Conservation (phyloP, 2,888 invertebrate genomes). For the Trissoscelio sp. region DNA sequence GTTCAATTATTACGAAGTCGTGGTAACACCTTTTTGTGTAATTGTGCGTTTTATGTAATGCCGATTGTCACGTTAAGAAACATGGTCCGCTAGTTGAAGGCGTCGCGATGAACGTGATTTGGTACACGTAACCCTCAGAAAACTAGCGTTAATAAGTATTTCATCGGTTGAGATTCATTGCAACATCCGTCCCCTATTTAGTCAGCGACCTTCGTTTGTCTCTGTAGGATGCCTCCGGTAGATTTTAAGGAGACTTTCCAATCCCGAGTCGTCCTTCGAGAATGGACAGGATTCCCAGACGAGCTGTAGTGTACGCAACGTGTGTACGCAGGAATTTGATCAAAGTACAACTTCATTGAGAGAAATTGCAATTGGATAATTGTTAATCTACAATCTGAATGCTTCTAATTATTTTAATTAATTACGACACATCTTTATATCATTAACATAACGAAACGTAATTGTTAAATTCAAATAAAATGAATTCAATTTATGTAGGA, state of each 20-base stretch:
- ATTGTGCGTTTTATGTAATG: too few relatives aligned
- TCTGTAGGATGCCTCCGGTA: conserved; percentile 64
- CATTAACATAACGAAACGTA: too few relatives aligned
- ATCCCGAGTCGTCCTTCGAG: conserved; percentile 64
- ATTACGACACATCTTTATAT: too few relatives aligned
- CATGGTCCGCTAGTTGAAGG: too few relatives aligned
- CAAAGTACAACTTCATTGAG: conserved; percentile 56
- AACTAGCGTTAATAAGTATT: conserved; percentile 52
- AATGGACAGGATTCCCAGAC: conserved; percentile 64
- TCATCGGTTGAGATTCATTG: conserved; percentile 52
- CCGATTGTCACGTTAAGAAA: too few relatives aligned
- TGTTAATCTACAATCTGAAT: too few relatives aligned
- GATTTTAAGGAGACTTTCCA: conserved; percentile 68
- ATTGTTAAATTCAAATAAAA: too few relatives aligned
- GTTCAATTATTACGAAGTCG: too few relatives aligned
- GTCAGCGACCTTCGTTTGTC: conserved; percentile 65
- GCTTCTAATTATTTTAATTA: too few relatives aligned
- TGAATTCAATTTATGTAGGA: too few relatives aligned
- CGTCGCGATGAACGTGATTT: conserved; percentile 7
- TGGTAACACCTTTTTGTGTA: too few relatives aligned
- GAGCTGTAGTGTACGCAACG: conserved; percentile 42
- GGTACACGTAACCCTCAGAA: conserved; percentile 22
- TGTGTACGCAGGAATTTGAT: conserved; percentile 49
- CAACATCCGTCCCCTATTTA: conserved; percentile 68
- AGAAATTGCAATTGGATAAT: conserved; percentile 18